Percentiles rank a stretch among this genome's conserved stretches.
Conservation (phyloP, 2,113 vertebrate species). For the Albula goreensis region DNA sequence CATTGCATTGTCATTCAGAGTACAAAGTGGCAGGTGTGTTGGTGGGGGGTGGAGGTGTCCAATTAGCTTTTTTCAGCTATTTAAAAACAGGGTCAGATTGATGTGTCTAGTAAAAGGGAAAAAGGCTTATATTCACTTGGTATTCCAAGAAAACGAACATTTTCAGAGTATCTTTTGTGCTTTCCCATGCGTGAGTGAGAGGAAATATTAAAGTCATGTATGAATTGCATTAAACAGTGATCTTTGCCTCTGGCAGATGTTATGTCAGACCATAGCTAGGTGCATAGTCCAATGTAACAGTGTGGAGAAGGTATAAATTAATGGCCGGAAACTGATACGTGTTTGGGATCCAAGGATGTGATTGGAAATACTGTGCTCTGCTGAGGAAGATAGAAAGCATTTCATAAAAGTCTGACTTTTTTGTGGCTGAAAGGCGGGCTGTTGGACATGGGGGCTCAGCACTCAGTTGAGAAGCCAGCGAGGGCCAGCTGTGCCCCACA, state of each 20-base stretch:
- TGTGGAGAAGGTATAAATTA: neutral
- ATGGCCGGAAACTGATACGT: neutral
- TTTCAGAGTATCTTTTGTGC: no score
- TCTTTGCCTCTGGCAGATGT: neutral
- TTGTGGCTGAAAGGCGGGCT: no score
- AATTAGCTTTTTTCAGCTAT: neutral
- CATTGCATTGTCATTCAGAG: neutral
- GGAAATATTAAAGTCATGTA: neutral
- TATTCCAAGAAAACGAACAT: neutral
- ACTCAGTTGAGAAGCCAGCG: neutral
- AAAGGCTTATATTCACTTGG: neutral
- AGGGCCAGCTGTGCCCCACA: neutral
- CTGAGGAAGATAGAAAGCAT: neutral
- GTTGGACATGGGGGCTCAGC: no score
- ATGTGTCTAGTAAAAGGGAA: neutral
- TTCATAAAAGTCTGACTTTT: no score
- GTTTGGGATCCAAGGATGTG: neutral
- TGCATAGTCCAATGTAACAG: neutral
- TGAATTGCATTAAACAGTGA: neutral
- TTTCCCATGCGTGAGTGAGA: no score
- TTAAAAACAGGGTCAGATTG: neutral
- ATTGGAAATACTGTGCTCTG: neutral
- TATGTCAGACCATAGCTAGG: neutral
- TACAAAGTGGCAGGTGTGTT: neutral
- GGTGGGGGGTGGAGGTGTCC: neutral